A percentile compares a stretch with the other conserved stretches of the same genome.
Conservation (phyloP, 2,113 vertebrate genomes). For the Sprattus sprattus region DNA sequence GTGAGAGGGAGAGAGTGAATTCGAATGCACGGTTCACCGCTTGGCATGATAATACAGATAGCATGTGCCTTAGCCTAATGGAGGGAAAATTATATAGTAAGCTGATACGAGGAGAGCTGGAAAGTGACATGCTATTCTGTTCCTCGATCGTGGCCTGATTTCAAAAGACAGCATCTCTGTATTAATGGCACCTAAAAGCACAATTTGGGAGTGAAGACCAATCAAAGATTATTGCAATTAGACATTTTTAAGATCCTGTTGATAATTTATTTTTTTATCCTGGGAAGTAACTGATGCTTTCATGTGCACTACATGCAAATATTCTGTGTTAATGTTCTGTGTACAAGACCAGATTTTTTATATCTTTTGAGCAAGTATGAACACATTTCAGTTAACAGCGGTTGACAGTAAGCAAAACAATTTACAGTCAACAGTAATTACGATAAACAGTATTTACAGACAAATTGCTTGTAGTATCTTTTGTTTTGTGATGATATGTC, state of each 20-base stretch:
- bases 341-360: neutral
- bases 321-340: neutral
- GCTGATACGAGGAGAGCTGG: conserved; percentile 42
- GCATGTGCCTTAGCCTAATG: conserved; percentile 52
- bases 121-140: conserved; percentile 50
- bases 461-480: conserved; percentile 58
- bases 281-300: neutral
- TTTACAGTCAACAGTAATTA: conserved; percentile 55
- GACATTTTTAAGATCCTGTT: conserved; percentile 29
- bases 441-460: conserved; percentile 22
- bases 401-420: conserved; percentile 61
- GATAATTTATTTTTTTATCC: neutral
- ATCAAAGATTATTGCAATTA: conserved; percentile 42
- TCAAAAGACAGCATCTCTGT: conserved; percentile 41
- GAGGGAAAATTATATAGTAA: conserved; percentile 57
- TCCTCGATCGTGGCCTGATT: conserved; percentile 34
- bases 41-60: conserved; percentile 57
- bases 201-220: neutral
- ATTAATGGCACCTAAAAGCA: conserved; percentile 51
- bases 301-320: neutral
- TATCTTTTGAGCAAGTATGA: neutral
- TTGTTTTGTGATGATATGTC: conserved; percentile 39
- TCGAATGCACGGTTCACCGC: conserved; percentile 41
- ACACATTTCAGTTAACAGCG: conserved; percentile 63
- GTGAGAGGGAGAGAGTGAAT: neutral